Conservation (phyloP, 2,113 vertebrate genomes). For the Himantopus leucocephalus region DNA sequence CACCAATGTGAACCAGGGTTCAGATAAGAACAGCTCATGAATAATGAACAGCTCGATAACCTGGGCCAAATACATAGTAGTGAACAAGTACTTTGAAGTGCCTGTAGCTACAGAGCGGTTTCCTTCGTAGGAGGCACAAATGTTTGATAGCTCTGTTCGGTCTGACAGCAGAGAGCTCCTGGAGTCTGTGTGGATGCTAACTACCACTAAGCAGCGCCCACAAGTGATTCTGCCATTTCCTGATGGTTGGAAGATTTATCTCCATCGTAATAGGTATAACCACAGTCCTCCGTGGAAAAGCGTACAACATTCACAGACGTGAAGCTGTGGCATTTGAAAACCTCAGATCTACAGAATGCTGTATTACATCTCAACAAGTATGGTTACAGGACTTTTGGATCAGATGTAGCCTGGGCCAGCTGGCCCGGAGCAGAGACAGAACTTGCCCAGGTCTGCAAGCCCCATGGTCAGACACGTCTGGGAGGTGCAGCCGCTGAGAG, state of each 20-base stretch:
- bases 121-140: neutral
- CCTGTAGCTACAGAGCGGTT: neutral
- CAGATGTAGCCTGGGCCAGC: neutral
- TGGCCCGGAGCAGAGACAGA: neutral
- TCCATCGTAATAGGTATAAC: neutral
- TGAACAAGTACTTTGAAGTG: neutral
- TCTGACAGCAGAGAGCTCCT: neutral
- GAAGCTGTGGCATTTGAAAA: neutral
- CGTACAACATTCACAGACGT: neutral
- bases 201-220: neutral
- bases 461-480: rapidly evolving
- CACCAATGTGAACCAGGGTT: neutral
- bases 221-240: neutral
- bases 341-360: neutral
- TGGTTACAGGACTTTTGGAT: neutral
- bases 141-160: neutral
- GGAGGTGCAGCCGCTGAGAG: neutral
- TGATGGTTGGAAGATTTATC: neutral
- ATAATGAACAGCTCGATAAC: slow-evolving; percentile 6
- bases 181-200: neutral
- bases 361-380: neutral
- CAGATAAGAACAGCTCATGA: slow-evolving; percentile 18
- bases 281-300: neutral
- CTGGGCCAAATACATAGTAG: neutral
- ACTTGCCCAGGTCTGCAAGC: neutral